Percentiles rank a stretch among this genome's conserved stretches.
phyloP scores from a whole-genome alignment of 92 coral and sea anemone genomes.

The Pocillopora meandrina region DNA sequence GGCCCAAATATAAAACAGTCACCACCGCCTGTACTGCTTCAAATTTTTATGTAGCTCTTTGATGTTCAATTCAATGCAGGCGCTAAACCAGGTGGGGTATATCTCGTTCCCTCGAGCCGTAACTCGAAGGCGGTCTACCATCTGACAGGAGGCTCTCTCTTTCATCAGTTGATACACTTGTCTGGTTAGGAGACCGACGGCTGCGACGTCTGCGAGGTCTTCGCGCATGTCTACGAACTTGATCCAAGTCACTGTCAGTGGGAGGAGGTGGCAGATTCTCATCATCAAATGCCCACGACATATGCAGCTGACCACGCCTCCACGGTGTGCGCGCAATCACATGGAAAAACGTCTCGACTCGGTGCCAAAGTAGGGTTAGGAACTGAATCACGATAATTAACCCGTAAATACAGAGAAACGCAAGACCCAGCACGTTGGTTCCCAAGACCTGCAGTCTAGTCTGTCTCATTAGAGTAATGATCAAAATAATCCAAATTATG shows the following conservation, averaged over 20 bases:
- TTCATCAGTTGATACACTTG: background rate
- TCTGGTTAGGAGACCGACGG: background rate
- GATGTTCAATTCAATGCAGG: background rate
- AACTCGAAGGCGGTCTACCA: constrained; percentile 19
- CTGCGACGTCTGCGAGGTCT: constrained; percentile 18
- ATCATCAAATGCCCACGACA: constrained; percentile 79
- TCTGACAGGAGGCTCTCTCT: background rate
- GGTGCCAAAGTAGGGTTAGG: constrained; percentile 87
- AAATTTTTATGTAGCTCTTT: background rate
- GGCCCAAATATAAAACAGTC: background rate
- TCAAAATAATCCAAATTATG: constrained; percentile 80
- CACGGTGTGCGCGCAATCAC: constrained; percentile 97
- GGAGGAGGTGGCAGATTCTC: constrained; percentile 79
- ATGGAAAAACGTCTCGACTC: constrained; percentile 77
- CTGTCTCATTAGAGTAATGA: constrained; percentile 50
- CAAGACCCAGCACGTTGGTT: constrained; percentile 81
- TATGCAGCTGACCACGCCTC: constrained; percentile 76
- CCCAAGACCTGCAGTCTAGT: constrained; percentile 57
- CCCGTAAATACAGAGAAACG: constrained; percentile 80
- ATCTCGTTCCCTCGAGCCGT: constrained; percentile 12
- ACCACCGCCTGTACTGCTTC: background rate
- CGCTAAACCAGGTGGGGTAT: background rate
- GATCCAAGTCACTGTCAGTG: constrained; percentile 56
- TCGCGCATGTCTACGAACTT: constrained; percentile 58
- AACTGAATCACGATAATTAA: constrained; percentile 74